Conservation (phyloP, 2,888 invertebrate genomes). For the Euplagia quadripunctaria region DNA sequence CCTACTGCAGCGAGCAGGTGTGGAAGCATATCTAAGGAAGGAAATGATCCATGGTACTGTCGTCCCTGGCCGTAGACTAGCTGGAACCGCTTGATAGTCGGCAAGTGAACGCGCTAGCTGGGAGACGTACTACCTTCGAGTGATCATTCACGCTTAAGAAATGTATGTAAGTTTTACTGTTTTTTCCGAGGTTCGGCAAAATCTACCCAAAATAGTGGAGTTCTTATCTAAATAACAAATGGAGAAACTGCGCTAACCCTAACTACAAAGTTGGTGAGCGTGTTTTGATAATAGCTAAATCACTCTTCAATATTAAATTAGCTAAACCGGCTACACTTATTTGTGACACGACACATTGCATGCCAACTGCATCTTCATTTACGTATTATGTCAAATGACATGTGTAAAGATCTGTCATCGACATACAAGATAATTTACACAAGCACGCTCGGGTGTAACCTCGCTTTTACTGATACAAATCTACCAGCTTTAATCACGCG, state of each 20-base stretch:
- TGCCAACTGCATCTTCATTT: neutral
- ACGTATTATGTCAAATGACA: conserved; percentile 6
- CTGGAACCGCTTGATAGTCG: too few species aligned
- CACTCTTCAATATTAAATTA: conserved; percentile 10
- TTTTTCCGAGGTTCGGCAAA: too few species aligned
- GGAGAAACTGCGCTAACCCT: neutral
- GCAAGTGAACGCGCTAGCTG: too few species aligned
- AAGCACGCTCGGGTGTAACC: neutral
- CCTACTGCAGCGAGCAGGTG: too few species aligned
- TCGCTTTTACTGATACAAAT: neutral
- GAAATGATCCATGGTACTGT: too few species aligned
- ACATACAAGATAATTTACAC: neutral
- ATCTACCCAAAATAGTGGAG: too few species aligned
- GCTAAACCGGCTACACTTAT: neutral
- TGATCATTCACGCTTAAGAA: too few species aligned
- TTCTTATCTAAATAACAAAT: too few species aligned
- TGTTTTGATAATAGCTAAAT: conserved; percentile 5
- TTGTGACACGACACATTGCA: conserved; percentile 10
- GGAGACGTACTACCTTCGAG: too few species aligned
- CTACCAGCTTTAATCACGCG: neutral
- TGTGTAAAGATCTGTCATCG: neutral
- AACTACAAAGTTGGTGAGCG: neutral
- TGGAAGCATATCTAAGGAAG: too few species aligned
- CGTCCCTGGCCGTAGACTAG: too few species aligned
- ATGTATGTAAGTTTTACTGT: too few species aligned